phyloP scores from a whole-genome alignment of 2,888 invertebrate species.

The Ectemnius cavifrons region DNA sequence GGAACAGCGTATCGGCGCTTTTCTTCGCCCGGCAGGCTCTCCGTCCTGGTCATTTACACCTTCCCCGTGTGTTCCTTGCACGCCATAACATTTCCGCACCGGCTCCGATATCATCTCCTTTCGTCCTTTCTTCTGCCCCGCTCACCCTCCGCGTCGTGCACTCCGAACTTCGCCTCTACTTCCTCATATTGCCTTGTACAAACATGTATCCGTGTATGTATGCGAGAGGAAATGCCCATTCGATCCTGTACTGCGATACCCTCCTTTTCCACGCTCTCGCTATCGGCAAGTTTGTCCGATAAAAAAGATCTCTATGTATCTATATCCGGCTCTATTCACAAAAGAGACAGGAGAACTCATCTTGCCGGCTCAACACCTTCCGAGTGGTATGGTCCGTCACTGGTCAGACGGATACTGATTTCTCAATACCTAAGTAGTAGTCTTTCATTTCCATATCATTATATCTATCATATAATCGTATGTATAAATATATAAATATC shows the following conservation, averaged over 20 bases:
- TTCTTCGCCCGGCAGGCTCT: conserved; percentile 44
- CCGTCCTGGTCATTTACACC: conserved; percentile 61
- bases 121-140: conserved; percentile 49
- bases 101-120: conserved; percentile 57
- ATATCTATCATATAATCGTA: no score
- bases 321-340: no score
- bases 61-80: conserved; percentile 56
- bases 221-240: conserved; percentile 48
- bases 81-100: conserved; percentile 64
- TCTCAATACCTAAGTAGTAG: neutral
- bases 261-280: conserved; percentile 16
- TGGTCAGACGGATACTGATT: conserved; percentile 55
- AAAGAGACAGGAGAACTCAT: no score
- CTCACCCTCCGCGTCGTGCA: conserved; percentile 31
- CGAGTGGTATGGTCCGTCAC: conserved; percentile 55
- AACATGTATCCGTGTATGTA: conserved; percentile 10
- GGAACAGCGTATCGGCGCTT: conserved; percentile 47
- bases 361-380: neutral
- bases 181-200: conserved; percentile 28
- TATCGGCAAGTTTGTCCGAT: conserved; percentile 13
- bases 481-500: no score
- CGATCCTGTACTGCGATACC: conserved; percentile 34
- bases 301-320: conserved; percentile 1
- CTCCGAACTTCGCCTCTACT: conserved; percentile 48
- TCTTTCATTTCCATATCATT: no score